These are phyloP conservation scores for Nesospiza acunhae DNA, from an alignment of 2,113 vertebrate genomes.

Conservation along the genomic window DNA sequence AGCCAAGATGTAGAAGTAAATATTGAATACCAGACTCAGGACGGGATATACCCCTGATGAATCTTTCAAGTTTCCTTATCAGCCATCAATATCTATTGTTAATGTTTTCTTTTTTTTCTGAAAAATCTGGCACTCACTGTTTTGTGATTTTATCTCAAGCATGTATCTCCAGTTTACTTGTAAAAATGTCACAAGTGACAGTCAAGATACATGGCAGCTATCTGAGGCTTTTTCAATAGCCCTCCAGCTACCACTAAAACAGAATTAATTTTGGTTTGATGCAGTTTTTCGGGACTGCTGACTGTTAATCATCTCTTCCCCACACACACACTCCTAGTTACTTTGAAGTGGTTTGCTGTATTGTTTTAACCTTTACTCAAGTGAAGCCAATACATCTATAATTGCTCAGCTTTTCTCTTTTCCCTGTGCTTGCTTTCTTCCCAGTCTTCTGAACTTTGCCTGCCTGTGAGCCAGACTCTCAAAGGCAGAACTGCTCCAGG, in stretches of 20 bases:
- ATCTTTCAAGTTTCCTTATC: not conserved
- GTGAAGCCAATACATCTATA: not conserved
- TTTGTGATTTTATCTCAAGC: not conserved
- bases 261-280: conserved; percentile 19
- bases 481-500: not conserved
- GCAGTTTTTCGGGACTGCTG: conserved; percentile 2
- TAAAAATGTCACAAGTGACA: not conserved
- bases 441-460: not conserved
- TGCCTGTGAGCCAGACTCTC: not conserved
- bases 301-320: conserved; percentile 11
- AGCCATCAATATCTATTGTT: not conserved
- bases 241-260: conserved; percentile 6
- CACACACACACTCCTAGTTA: not conserved
- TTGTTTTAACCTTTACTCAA: not conserved
- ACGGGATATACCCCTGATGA: not conserved
- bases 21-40: not conserved
- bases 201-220: not conserved
- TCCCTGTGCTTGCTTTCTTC: not conserved
- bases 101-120: not conserved
- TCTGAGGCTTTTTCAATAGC: not conserved
- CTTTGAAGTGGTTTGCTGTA: conserved; percentile 25
- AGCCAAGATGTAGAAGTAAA: not conserved
- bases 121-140: not conserved
- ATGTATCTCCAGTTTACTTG: not conserved
- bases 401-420: not conserved